phyloP scores from a whole-genome alignment of 2,888 invertebrate genomes.

The Mycalesis mineus region DNA sequence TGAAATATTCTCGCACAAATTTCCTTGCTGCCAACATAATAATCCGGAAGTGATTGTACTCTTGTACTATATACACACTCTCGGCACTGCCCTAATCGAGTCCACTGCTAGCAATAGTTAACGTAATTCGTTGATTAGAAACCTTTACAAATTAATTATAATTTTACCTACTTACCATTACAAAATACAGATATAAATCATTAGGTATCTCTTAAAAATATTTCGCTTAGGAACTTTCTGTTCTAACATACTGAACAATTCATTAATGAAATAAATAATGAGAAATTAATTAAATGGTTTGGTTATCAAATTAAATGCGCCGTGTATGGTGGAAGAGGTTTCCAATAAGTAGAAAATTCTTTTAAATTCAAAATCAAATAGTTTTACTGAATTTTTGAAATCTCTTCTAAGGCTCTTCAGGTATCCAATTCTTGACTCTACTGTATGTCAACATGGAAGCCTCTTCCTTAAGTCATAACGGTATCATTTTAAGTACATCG shows the following conservation, averaged over 20 bases:
- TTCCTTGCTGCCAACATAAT: too few relatives aligned
- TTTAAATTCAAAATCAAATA: too few relatives aligned
- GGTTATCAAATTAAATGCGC: background rate
- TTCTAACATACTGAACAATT: conserved; percentile 54
- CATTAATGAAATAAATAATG: conserved; percentile 12
- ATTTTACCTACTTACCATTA: conserved; percentile 57
- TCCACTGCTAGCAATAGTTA: conserved; percentile 40
- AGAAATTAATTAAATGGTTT: background rate
- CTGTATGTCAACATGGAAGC: background rate
- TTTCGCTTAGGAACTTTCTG: conserved; percentile 71
- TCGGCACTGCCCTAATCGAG: background rate
- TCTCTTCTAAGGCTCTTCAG: too few relatives aligned
- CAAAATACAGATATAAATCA: conserved; percentile 61
- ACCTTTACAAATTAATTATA: conserved; percentile 58
- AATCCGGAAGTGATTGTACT: too few relatives aligned
- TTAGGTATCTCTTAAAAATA: conserved; percentile 57
- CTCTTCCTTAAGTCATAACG: background rate
- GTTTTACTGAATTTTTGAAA: too few relatives aligned
- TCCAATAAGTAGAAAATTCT: too few relatives aligned
- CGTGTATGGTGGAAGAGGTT: background rate
- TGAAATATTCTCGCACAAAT: too few relatives aligned
- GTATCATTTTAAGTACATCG: conserved; percentile 25
- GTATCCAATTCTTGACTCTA: too few relatives aligned
- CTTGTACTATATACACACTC: too few relatives aligned
- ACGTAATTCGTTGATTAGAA: conserved; percentile 74